phyloP scores from a whole-genome alignment of 2,888 invertebrate genomes.

The Litoditis marina region DNA sequence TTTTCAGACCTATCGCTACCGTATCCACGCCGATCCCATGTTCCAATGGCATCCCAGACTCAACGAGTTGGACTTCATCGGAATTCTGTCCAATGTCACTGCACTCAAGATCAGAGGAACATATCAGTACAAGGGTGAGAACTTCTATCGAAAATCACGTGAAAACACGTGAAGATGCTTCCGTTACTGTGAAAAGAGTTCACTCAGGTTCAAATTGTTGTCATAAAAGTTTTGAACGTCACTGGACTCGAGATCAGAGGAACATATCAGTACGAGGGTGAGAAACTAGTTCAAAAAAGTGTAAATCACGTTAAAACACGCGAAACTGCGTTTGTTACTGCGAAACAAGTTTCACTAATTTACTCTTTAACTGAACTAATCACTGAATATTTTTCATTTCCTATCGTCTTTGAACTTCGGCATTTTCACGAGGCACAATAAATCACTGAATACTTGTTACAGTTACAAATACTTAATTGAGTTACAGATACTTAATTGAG shows the following conservation, averaged over 20 bases:
- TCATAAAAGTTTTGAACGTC: constrained; percentile 87
- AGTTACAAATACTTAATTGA: too few species aligned
- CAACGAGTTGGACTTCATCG: constrained; percentile 82
- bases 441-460: too few species aligned
- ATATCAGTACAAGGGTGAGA: constrained; percentile 71
- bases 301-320: too few species aligned
- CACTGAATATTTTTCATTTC: too few species aligned
- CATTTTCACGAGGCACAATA: too few species aligned
- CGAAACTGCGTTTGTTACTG: too few species aligned
- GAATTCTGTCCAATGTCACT: constrained; percentile 86
- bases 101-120: constrained; percentile 89
- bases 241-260: constrained; percentile 90
- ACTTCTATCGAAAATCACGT: background rate
- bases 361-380: too few species aligned
- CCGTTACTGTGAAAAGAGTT: background rate
- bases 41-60: constrained; percentile 92
- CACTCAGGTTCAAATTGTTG: background rate
- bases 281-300: too few species aligned
- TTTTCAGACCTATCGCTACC: constrained; percentile 74
- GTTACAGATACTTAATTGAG: too few species aligned
- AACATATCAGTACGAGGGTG: constrained; percentile 75
- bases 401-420: too few species aligned
- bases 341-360: too few species aligned
- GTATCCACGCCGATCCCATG: constrained; percentile 83
- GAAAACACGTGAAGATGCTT: background rate